Conservation (phyloP, 2,113 vertebrate species). For the Amazona guildingii region DNA sequence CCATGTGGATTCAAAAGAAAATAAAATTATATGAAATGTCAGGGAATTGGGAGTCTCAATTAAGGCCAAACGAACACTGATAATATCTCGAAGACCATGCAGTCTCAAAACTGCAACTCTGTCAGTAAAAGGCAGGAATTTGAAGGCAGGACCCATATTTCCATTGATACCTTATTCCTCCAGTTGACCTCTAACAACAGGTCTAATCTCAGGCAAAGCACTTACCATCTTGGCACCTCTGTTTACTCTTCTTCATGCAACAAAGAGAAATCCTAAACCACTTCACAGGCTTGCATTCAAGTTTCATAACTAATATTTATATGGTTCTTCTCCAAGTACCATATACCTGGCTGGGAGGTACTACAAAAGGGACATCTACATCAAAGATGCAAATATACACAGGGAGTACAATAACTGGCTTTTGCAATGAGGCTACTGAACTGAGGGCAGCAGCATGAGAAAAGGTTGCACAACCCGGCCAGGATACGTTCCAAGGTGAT, state of each 20-base stretch:
- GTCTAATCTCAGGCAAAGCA: neutral
- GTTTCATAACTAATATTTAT: neutral
- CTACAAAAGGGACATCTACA: neutral
- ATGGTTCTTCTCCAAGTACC: neutral
- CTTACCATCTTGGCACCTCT: neutral
- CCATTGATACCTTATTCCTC: neutral
- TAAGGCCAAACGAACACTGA: neutral
- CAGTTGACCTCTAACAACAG: neutral
- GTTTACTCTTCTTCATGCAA: neutral
- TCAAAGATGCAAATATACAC: neutral
- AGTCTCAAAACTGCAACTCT: neutral
- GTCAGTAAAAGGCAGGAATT: neutral
- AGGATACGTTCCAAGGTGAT: neutral
- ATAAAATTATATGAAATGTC: neutral
- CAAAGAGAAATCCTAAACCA: neutral
- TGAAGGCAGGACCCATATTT: neutral
- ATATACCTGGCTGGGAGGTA: neutral
- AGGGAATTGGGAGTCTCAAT: fast-evolving
- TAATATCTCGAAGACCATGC: neutral
- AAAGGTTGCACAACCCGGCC: neutral
- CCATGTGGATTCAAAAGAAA: neutral
- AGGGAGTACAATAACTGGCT: neutral
- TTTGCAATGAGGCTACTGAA: neutral
- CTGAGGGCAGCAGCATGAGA: neutral
- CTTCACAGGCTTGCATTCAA: neutral